These are phyloP conservation scores for Ceratoteleas bidentatus DNA, from an alignment of 1,140 invertebrate genomes.

Conservation along the genomic window DNA sequence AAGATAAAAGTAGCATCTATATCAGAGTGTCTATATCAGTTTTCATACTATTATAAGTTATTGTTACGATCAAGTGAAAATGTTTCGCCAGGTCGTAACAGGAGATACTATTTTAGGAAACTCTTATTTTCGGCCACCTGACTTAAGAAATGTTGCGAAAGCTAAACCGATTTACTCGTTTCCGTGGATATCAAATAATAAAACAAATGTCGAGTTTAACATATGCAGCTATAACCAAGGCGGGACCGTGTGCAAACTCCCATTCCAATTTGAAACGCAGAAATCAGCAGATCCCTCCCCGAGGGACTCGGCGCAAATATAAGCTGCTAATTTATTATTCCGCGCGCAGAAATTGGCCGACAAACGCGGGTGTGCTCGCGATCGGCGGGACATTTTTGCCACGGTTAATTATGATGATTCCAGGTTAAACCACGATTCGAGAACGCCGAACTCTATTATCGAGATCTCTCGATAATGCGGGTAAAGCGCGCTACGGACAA, in stretches of 20 bases:
- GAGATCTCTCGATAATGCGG: constrained; percentile 65
- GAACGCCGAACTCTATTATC: constrained; percentile 66
- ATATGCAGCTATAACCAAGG: constrained; percentile 9
- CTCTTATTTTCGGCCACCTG: too few species aligned
- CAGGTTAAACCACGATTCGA: constrained; percentile 41
- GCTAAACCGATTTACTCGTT: neutral
- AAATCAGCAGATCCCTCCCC: constrained; percentile 17
- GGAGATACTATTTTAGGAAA: too few species aligned
- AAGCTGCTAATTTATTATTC: constrained; percentile 48
- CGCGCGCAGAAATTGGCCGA: constrained; percentile 14
- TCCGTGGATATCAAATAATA: constrained; percentile 14
- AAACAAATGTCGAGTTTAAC: constrained; percentile 20
- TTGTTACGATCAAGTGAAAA: too few species aligned
- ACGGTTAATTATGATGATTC: constrained; percentile 40
- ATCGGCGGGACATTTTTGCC: constrained; percentile 20
- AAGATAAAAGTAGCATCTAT: too few species aligned
- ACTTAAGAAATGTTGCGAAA: too few species aligned
- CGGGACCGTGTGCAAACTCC: constrained; percentile 33
- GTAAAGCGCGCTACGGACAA: constrained; percentile 65
- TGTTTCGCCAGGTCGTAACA: too few species aligned
- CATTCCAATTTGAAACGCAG: constrained; percentile 41
- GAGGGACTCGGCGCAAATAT: constrained; percentile 34
- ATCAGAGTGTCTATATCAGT: too few species aligned
- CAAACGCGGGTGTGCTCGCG: constrained; percentile 5
- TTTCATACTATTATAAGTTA: too few species aligned